Conservation (phyloP, 2,888 invertebrate species). For the Gymnocheta viridis region DNA sequence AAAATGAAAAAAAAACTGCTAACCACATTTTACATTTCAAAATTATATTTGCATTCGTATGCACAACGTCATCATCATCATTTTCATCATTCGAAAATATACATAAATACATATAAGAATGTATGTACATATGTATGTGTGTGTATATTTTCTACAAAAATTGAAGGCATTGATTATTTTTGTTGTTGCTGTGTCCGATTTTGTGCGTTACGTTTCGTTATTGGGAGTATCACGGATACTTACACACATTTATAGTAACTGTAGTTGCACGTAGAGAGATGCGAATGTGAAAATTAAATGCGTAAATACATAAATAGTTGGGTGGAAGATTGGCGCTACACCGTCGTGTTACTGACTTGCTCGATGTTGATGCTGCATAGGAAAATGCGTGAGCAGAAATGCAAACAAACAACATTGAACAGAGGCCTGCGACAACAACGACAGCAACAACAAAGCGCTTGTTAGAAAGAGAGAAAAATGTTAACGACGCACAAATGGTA, state of each 20-base stretch:
- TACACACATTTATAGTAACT: not conserved
- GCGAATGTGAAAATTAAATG: constrained; percentile 59
- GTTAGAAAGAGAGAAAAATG: constrained; percentile 39
- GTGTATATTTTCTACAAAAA: constrained; percentile 37
- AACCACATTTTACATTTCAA: constrained; percentile 68
- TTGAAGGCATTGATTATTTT: constrained; percentile 65
- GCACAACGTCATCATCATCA: constrained; percentile 34
- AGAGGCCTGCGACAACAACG: not conserved
- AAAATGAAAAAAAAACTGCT: constrained; percentile 20
- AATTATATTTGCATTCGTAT: constrained; percentile 63
- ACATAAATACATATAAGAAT: not conserved
- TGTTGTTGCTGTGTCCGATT: constrained; percentile 35
- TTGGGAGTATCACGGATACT: constrained; percentile 32
- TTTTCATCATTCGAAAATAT: constrained; percentile 6
- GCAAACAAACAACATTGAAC: constrained; percentile 55
- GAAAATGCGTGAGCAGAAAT: constrained; percentile 64
- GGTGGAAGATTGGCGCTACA: not conserved
- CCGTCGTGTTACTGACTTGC: not conserved
- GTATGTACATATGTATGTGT: not conserved
- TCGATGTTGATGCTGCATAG: not conserved
- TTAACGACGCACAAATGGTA: constrained; percentile 13
- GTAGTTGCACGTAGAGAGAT: constrained; percentile 1
- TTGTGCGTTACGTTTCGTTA: constrained; percentile 39
- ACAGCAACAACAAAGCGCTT: not conserved
- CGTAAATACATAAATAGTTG: constrained; percentile 31